Base-by-base conservation (phyloP, 1,140 invertebrate genomes). In the Diabrotica virgifera region DNA sequence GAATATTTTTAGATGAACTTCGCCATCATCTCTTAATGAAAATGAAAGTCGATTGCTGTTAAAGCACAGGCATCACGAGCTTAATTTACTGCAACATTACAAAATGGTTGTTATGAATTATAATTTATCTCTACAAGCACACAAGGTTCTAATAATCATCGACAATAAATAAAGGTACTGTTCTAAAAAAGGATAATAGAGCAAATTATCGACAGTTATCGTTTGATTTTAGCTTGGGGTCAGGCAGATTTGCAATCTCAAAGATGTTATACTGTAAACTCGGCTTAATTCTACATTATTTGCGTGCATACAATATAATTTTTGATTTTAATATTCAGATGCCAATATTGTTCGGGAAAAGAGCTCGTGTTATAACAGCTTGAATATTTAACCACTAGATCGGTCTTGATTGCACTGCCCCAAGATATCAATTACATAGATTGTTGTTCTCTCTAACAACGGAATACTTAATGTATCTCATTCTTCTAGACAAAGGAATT, bases 341-440 rank as follows among this genome's bases (percentile, higher is more conserved):
- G 65, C 75, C 75, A 73, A 76, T 77, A 77, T 76, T 74, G 76
- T 75, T 70, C 74, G 63, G 64, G 71, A 72, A 71, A 70, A 65
- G 65, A 59, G 66, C 65, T 70, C 68, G 65, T 67, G 69, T 67
- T 70, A 59, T 70, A 71, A 70, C 67, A 69, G 70, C 70, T 71
- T 74, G 72, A 74, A 76, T 74, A 76, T 74, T 76, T 74, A 72
- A 74, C 73, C 68, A 73, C 73, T 74, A 75, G 72, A 76, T 74
- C 65, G 70, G 63, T 73, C 70, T 70, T 74, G 76, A 78, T 78
- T 78, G 72, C 74, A 72, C 65, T 68, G 76, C 76, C 76, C 60
- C 64, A 67, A 76, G 76, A 77, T 78, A 77, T 78, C 76, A 78
- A 78, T 77, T 78, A 78, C 75, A 76, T 76, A 77, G 75, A 78